phyloP scores from a whole-genome alignment of 1,140 invertebrate genomes.

The Phthorimaea operculella region DNA sequence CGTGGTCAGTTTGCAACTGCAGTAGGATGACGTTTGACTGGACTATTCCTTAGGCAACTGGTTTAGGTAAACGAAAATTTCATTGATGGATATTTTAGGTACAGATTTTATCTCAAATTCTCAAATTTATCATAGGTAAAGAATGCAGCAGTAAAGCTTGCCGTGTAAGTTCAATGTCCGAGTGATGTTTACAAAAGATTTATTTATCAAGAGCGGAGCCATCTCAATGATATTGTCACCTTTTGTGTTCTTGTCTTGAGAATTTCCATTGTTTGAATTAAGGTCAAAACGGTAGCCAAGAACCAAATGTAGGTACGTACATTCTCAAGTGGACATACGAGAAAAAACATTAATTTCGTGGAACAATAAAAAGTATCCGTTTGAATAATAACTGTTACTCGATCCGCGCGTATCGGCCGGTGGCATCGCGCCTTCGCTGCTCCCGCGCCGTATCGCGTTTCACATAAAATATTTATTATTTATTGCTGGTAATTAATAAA shows the following conservation, averaged over 20 bases:
- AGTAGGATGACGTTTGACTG: too few relatives aligned
- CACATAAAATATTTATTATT: slow-evolving; percentile 67
- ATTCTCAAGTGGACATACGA: slow-evolving; percentile 5
- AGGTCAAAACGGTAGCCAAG: slow-evolving; percentile 26
- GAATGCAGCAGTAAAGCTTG: neutral
- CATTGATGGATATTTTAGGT: too few relatives aligned
- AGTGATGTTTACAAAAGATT: too few relatives aligned
- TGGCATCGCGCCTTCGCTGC: slow-evolving; percentile 39
- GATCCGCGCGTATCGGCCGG: slow-evolving; percentile 36
- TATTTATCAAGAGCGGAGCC: too few relatives aligned
- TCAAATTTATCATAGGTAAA: neutral
- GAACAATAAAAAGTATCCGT: slow-evolving; percentile 47
- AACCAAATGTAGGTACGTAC: slow-evolving; percentile 1
- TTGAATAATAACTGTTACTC: slow-evolving; percentile 53
- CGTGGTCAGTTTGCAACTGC: too few relatives aligned
- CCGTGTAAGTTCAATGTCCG: too few relatives aligned
- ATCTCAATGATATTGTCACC: too few relatives aligned
- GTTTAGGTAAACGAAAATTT: too few relatives aligned
- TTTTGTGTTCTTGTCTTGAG: too few relatives aligned
- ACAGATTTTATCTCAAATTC: too few relatives aligned
- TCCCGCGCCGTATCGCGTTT: slow-evolving; percentile 52
- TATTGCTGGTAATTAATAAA: slow-evolving; percentile 64
- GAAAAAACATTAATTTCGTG: slow-evolving; percentile 31
- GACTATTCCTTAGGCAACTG: too few relatives aligned
- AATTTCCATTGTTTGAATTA: slow-evolving; percentile 4